Base-by-base conservation (phyloP, 2,113 vertebrate species). In the Chaenocephalus aceratus region DNA sequence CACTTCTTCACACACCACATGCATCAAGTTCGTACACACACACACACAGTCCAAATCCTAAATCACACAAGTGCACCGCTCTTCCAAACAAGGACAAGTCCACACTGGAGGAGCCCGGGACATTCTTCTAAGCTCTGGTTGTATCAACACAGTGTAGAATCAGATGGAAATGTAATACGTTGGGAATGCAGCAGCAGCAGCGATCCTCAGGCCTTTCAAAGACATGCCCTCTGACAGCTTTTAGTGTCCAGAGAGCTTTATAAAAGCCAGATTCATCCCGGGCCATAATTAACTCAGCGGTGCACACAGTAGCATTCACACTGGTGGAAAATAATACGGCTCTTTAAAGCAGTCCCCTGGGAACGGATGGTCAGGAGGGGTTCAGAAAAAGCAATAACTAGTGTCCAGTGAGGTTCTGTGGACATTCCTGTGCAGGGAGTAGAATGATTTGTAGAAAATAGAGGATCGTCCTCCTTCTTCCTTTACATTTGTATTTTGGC, bases 1-100 rank as follows among this genome's bases (percentile, higher is more conserved):
- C 46, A 64, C 41, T 79, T n/a, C 36, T n/a, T 53, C 15, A 21
- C 26, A 54, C 23, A 41, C 36, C 48, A 49, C 49, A 46, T 26
- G 44, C 69, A 65, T 56, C 34, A 14, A 52, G 61, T 66, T 5
- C 61, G 13, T 5, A 46, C 44, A 82, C 73, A 73, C 44, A 82
- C 73, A 73, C 73, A 73, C 66, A 78, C 52, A 51, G 75, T 59
- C 30, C 11, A 71, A 74, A 77, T 72, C 77, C 68, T 54, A 12
- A 72, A 72, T 52, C 79, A 72, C 44, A 46, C 57, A 65, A 58
- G 66, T 79, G 68, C 68, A 54, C 53, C 10, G 57, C 79, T 84
- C 83, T 90, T 87, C 92, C 91, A 91, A 93, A 93, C 90, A 93
- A 91, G 91, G 92, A 88, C 86, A 91, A 34, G 82, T 87, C 67